Conservation (phyloP, 2,797 vertebrate species). For the Hippoglossus hippoglossus region DNA sequence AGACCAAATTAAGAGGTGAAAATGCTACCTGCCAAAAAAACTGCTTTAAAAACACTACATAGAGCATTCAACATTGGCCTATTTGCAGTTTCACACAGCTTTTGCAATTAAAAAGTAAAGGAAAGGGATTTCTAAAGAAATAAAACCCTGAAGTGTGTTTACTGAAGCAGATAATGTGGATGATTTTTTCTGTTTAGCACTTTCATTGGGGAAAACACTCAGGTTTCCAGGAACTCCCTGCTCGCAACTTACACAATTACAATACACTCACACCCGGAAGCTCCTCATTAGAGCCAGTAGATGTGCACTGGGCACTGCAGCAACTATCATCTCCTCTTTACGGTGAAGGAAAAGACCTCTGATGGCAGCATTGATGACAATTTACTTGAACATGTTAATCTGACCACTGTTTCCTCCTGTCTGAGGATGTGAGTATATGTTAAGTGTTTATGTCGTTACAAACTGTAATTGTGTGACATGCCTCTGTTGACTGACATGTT, state of each 20-base stretch:
- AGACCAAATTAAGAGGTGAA: neutral
- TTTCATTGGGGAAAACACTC: neutral
- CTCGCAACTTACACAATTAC: too few species aligned
- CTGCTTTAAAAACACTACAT: neutral
- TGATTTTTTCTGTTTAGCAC: neutral
- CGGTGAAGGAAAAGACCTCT: too few species aligned
- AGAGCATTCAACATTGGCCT: neutral
- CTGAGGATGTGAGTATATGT: too few species aligned
- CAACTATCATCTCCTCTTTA: too few species aligned
- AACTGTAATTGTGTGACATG: too few species aligned
- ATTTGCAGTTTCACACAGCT: conserved; percentile 1
- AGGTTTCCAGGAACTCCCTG: neutral
- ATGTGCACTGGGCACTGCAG: too few species aligned
- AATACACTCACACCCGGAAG: too few species aligned
- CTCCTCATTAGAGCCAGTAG: too few species aligned
- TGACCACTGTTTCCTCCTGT: too few species aligned
- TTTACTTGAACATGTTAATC: too few species aligned
- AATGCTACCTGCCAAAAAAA: neutral
- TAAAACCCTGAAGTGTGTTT: neutral
- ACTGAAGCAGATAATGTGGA: conserved; percentile 6
- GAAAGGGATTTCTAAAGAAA: neutral
- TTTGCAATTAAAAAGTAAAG: neutral
- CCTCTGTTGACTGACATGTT: neutral
- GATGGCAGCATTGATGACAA: too few species aligned
- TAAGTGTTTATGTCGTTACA: neutral